phyloP scores from a whole-genome alignment of 92 coral and sea anemone genomes.

The Paramuricea clavata region DNA sequence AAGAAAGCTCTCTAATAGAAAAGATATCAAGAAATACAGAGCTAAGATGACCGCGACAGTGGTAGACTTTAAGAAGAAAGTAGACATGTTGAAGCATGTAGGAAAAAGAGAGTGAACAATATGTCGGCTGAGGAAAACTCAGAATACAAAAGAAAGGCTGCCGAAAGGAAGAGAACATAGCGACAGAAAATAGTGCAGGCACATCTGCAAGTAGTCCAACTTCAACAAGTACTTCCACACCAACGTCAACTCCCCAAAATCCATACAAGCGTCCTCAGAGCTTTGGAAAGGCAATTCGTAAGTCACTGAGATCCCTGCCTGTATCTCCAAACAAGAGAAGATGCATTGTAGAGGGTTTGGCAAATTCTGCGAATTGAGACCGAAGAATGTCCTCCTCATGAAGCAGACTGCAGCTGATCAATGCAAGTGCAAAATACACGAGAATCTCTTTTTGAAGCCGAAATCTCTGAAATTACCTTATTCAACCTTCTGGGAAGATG shows the following conservation, averaged over 20 bases:
- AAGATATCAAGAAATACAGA: constrained; percentile 20
- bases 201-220: neutral
- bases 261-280: constrained; percentile 36
- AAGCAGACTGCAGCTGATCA: constrained; percentile 61
- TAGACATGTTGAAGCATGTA: constrained; percentile 17
- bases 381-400: constrained; percentile 54
- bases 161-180: constrained; percentile 25
- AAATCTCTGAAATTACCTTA: constrained; percentile 24
- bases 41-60: constrained; percentile 2
- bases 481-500: constrained; percentile 40
- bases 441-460: constrained; percentile 50
- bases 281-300: constrained; percentile 34
- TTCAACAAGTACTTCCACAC: neutral
- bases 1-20: constrained; percentile 3
- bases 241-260: constrained; percentile 6
- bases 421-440: constrained; percentile 67
- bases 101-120: constrained; percentile 27
- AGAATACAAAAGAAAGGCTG: constrained; percentile 5
- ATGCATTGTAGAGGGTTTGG: constrained; percentile 28
- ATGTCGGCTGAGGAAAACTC: neutral
- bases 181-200: too few relatives aligned
- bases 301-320: constrained; percentile 24
- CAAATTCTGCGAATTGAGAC: constrained; percentile 51
- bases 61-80: constrained; percentile 37
- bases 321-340: constrained; percentile 18